Evolutionary conservation across 1,140 invertebrate genomes (phyloP), one percentile per base, ranked within the genome.

Genomic region (Drosophila melanica): DNA sequence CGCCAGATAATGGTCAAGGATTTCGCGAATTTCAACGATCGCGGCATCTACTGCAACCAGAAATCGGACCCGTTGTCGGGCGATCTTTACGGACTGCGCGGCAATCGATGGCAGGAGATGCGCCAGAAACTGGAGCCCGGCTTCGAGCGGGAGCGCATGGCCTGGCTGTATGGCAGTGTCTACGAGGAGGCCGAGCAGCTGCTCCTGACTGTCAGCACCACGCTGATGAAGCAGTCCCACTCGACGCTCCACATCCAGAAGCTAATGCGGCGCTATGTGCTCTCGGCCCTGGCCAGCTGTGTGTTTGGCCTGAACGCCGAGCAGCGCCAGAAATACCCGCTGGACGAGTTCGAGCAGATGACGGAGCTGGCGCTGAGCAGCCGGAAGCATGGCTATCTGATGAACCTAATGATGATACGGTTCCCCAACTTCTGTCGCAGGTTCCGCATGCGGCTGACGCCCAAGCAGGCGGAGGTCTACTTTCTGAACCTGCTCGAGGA

Each of bases 71-170:
- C 94, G 3, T 42, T 95, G 23, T 91, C 92, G n/a, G 92, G 89
- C n/a, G 92, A 94, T 82, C 75, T 94, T 23, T 93, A 94, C 63
- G 92, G 92, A 10, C 72, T 93, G 55, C 90, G 92, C 48, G 94
- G 93, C 4, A 85, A 93, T 12, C 90, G 92, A 14, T 96, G 95
- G 95, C 93, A 93, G 75, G 90, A 93, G 42, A 93, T 95, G 68
- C 92, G 95, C 42, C 91, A 92, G 16, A 94, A 95, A 65, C 92
- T 95, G 37, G 94, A 94, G 50, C 94, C 94, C 4, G 93, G 93
- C 2, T 95, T 96, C 74, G 95, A 94, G 1, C 91, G 93, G 0
- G 93, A 93, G 8, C 94, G 94, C 84, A 92, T 95, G 65, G 93
- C 93, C 79, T 91, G 91, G 54, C 93, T 95, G 85, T 91, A 92